Evolutionary conservation across 2,113 vertebrate genomes (phyloP).

Genomic region (Mungos mungo): DNA sequence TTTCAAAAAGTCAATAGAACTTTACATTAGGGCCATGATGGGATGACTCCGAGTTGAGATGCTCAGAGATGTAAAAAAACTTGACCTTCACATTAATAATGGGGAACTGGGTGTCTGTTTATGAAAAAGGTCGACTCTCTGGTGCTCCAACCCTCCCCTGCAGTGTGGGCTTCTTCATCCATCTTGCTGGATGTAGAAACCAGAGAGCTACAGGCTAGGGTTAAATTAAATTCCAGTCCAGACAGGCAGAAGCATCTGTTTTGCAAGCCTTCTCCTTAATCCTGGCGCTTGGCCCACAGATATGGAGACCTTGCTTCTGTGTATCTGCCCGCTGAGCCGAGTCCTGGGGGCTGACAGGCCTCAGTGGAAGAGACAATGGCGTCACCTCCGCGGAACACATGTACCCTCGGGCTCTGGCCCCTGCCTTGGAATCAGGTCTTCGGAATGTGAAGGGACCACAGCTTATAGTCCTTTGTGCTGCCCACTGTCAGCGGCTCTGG

Average conservation of each 20-base stretch:
- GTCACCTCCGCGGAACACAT: accelerated
- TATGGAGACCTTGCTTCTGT: not conserved
- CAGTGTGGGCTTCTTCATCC: not conserved
- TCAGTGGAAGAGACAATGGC: accelerated
- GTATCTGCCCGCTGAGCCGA: not conserved
- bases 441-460: accelerated
- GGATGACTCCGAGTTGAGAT: not conserved
- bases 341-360: not conserved
- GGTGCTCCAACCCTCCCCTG: accelerated
- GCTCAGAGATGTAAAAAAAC: not conserved
- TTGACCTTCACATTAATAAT: not conserved
- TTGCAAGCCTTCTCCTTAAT: not conserved
- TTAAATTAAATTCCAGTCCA: too few species aligned
- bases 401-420: not conserved
- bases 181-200: not conserved
- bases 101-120: not conserved
- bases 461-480: not conserved
- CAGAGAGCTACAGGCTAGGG: not conserved
- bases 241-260: not conserved
- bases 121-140: not conserved
- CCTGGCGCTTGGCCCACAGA: accelerated
- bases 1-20: not conserved
- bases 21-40: accelerated
- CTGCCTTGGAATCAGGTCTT: not conserved
- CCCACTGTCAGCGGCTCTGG: not conserved